Base-by-base conservation (phyloP, 2,888 invertebrate species). In the Polymixis lichenea region DNA sequence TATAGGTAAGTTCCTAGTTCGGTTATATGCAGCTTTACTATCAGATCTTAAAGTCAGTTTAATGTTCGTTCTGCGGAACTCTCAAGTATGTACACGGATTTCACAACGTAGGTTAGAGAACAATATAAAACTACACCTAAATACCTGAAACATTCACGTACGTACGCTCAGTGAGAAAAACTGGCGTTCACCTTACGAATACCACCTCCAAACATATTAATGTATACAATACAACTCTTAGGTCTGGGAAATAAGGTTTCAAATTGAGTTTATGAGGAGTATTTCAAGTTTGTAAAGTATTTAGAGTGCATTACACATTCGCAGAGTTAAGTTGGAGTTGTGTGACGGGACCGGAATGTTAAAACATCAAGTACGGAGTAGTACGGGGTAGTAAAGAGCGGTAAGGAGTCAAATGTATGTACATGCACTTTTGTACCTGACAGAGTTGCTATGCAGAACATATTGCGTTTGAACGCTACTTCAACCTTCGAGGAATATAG, bases 251-350 rank as follows among this genome's bases (percentile, higher is more conserved):
- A 65, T 78, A 89, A 72, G 66, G 88, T 84, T 77, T 60, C 67
- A 58, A 72, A 72, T 89, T 49, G 67, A 17, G 9, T 60, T 58
- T 13, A 15, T 28, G 1, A 46, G 28, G 19, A 64, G 32, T 64
- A 66, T 76, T 32, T 32, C 55, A 81, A 77, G 72, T 75, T 80
- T 72, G 87, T 81, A 67, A 83, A 83, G 86, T 89, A 87, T 89
- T 87, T 87, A 89, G 87, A 90, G 89, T 92, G 91, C 91, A 92
- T 92, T 92, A 92, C 90, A 90, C 92, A 91, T 92, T 90, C 91
- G 89, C 84, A 87, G 87, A 91, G 91, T 91, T 87, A 91, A 91
- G 92, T 92, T 90, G 85, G 81, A 90, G 90, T 89, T 88, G 89
- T 87, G 90, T 87, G 87, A 90, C 89, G 87, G 80, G 84, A 83